phyloP scores from a whole-genome alignment of 2,888 invertebrate genomes.

The Sarcophaga rosellei region DNA sequence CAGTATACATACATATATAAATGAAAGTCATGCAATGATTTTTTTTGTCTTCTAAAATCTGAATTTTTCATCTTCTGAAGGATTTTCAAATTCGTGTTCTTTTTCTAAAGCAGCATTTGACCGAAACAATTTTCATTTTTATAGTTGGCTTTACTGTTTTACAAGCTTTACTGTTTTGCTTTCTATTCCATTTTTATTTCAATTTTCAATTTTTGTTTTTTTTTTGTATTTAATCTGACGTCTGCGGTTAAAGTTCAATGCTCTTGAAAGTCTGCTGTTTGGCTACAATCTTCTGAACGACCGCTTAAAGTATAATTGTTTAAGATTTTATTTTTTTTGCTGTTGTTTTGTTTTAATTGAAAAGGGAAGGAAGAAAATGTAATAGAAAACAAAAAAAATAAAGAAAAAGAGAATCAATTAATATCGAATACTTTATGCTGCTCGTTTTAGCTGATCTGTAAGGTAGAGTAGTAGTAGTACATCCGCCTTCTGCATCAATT shows the following conservation, averaged over 20 bases:
- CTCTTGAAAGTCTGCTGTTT: constrained; percentile 2
- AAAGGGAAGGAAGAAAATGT: constrained; percentile 10
- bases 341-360: constrained; percentile 44
- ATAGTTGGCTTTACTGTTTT: neutral
- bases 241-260: constrained; percentile 35
- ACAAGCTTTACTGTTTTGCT: too few species aligned
- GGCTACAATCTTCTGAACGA: neutral
- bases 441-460: constrained; percentile 14
- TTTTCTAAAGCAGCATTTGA: neutral
- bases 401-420: constrained; percentile 47
- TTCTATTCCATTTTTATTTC: too few species aligned
- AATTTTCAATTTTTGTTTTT: constrained; percentile 17
- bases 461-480: too few species aligned
- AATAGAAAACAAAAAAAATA: too few species aligned
- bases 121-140: constrained; percentile 11
- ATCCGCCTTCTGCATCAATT: too few species aligned
- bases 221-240: constrained; percentile 13
- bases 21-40: too few species aligned
- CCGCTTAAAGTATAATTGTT: neutral
- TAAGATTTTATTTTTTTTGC: neutral
- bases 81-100: neutral
- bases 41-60: too few species aligned
- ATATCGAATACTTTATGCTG: constrained; percentile 55
- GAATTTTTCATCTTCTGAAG: neutral
- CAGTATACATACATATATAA: too few species aligned